Base-by-base conservation (phyloP, 2,888 invertebrate species). In the Eugnorisma glareosa region DNA sequence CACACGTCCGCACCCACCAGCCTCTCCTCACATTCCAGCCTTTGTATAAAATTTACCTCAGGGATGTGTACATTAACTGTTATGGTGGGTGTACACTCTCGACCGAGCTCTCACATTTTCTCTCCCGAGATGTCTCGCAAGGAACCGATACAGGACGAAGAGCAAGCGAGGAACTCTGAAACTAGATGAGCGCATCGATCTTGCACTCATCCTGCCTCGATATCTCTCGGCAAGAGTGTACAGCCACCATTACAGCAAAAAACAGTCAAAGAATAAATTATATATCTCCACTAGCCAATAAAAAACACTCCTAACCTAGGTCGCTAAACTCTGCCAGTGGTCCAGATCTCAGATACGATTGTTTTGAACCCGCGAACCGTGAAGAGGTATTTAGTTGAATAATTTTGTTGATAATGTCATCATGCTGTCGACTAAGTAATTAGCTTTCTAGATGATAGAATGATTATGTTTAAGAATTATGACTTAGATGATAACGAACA, bases 371-470 rank as follows among this genome's bases (percentile, higher is more conserved):
- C 73, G 75, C 69, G 75, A 85, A 87, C 82, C 89, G 71, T 83
- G 82, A 80, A 82, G 73, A 81, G 73, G 75, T 82, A 79, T 82
- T 81, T 75, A 85, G 77, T 84, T 86, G 81, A 85, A 90, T 87
- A 88, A 87, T 88, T 85, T 84, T 48, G 64, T 18, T 75, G 90
- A 92, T 92, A 91, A 81, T 90, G 92, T 92, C 91, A 83, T 88
- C 90, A 73, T n/a, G 63, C 79, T 81, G 86, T 86, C 84, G 59
- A 81, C 81, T 45, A 72, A 18, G 72, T 82, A 80, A 82, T 88
- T 89, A 83, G 78, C 84, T 88, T 88, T 89, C 82, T 82, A 76
- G 77, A 77, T 72, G 76, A 73, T 75, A 75, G 15, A 70, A 82
- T 66, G 70, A 73, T 77, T 72, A 59, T 69, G 13, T 66, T 71